Evolutionary conservation across 2,113 vertebrate species (phyloP), one percentile per base, ranked within the genome.

Genomic region (Strix uralensis): DNA sequence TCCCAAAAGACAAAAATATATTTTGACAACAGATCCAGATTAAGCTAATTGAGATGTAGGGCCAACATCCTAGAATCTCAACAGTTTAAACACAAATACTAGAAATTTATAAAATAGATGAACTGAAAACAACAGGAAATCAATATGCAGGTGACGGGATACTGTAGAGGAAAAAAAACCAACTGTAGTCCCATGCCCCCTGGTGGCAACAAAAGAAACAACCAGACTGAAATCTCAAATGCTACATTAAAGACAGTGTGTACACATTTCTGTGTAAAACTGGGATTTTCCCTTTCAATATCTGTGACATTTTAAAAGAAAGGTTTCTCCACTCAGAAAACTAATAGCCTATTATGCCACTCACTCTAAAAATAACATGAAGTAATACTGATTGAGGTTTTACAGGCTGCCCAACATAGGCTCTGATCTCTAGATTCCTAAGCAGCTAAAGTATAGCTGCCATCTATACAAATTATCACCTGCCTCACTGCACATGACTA

Each of bases 171-270:
- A 2, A 52, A 78, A 59, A 26, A 58, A 40, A 55, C 30, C 63
- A 38, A 69, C 6, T 94, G 91, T 85, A 66, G 30, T 86, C 36
- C 74, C 74, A 42, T 90, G 96, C 95, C 97, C 95, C 67, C 97
- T 96, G 74, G 93, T 94, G 96, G 97, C 62, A 96, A 96, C 38
- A 74, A 55, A 58, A 65, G 55, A 91, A 94, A 74, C 46, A 71
- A 58, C 5, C 7, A 40, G 72, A 36, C 20, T 17, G 30, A 94
- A 94, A 51, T 65, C 32, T 21, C 15, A 75, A 88, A 52, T 19
- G 4, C 15, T 55, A 17, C 8, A 7, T 46, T 75, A 30, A 66
- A 54, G 16, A 51, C 5, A 34, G 5, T 2, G 0, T 25, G 15
- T 5, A 36, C 5, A 16, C 5, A 29, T 47, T 79, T 74, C 36